A percentile compares a stretch with the other conserved stretches of the same genome.
Conservation (phyloP, 2,888 invertebrate species). For the Athalia cordata region DNA sequence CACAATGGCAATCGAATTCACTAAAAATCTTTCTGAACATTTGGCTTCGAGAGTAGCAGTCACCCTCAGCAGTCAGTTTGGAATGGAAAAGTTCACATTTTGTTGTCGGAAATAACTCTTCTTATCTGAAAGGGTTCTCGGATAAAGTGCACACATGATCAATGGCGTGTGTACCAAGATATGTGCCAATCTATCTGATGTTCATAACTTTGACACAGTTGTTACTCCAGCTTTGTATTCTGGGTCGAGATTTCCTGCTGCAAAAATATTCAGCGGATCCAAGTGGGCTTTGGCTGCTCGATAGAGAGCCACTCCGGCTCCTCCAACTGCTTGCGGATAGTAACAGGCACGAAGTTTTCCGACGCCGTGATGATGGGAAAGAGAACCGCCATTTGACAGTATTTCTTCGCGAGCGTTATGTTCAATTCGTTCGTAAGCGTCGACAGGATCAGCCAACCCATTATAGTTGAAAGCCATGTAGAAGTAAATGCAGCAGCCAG, state of each 20-base stretch:
- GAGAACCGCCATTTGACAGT: slow-evolving; percentile 90
- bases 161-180: background rate
- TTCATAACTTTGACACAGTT: slow-evolving; percentile 50
- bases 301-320: slow-evolving; percentile 85
- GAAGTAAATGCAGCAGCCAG: slow-evolving; percentile 97
- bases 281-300: slow-evolving; percentile 89
- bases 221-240: slow-evolving; percentile 48
- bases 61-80: too few species aligned
- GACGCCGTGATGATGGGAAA: slow-evolving; percentile 98
- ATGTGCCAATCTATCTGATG: background rate
- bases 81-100: too few species aligned
- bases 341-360: slow-evolving; percentile 94
- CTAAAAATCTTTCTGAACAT: too few species aligned
- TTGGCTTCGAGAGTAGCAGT: too few species aligned
- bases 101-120: background rate
- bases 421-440: slow-evolving; percentile 91
- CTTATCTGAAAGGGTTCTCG: background rate
- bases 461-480: slow-evolving; percentile 90
- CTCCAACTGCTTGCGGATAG: slow-evolving; percentile 89
- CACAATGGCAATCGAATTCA: too few species aligned
- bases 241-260: slow-evolving; percentile 84
- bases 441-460: slow-evolving; percentile 81
- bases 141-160: background rate
- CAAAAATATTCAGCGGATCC: slow-evolving; percentile 97
- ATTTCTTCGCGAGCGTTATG: slow-evolving; percentile 93